Evolutionary conservation across 2,113 vertebrate genomes (phyloP), one percentile per base, ranked within the genome.

Genomic region (Aspiorhynchus laticeps): DNA sequence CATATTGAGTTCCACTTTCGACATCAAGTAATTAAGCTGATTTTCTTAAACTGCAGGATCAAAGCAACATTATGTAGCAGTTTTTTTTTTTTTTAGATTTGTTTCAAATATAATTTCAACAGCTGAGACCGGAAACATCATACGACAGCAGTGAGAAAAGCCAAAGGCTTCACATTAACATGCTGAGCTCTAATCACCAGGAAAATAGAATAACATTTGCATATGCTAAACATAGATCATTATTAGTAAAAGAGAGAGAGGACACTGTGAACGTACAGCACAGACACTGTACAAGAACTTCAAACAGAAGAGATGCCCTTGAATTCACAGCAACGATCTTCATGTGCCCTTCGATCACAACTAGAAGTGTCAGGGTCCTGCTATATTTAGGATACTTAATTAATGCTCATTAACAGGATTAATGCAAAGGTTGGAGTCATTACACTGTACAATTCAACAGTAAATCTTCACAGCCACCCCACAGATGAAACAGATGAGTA

Each of bases 341-440:
- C 48, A 33, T 79, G 76, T 24, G 76, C 46, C 48, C 48, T 53
- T 71, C 65, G 24, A 53, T 71, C 26, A 53, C n/a, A 48, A 43
- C 31, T 75, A 53, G 53, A 53, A 53, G 77, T 81, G 78, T 87
- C 53, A 24, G 74, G 26, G 17, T 85, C 14, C 63, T 51, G 75
- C 63, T 65, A 83, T 48, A 71, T 71, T 11, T 83, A 82, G 81
- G 26, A 53, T 12, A 12, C 31, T 36, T 51, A 51, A 83, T 36
- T 83, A 51, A 36, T 33, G 65, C 21, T 83, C 81, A 83, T 83
- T 83, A 69, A 83, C 19, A 71, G 81, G 65, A 83, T 83, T 83
- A 83, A 83, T 71, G 46, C 28, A 83, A 83, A 83, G 81, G 81
- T 83, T 83, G 81, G 36, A 71, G 65, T 83, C 81, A 83, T 83